Conservation (phyloP, 2,888 invertebrate genomes). For the Barypeithes pellucidus region DNA sequence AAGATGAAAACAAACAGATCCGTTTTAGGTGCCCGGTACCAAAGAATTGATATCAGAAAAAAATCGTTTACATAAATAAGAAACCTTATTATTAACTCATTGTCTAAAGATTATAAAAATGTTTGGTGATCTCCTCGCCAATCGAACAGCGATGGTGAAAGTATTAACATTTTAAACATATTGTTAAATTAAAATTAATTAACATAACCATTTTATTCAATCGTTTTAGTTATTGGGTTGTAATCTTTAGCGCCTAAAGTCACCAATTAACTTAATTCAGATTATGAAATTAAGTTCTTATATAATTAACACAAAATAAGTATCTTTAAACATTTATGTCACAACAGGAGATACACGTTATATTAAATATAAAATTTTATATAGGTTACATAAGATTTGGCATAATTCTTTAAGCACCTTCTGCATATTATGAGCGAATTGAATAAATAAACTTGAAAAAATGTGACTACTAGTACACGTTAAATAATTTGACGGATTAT, state of each 20-base stretch:
- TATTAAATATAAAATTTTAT: too few relatives aligned
- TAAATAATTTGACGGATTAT: too few relatives aligned
- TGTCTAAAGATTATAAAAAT: constrained; percentile 12
- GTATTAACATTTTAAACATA: constrained; percentile 24
- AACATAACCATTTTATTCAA: constrained; percentile 1
- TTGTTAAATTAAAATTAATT: constrained; percentile 7
- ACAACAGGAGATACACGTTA: too few relatives aligned
- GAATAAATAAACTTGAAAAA: too few relatives aligned
- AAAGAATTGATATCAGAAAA: constrained; percentile 12
- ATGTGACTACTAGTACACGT: too few relatives aligned
- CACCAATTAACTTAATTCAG: background rate
- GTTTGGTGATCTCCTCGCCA: constrained; percentile 14
- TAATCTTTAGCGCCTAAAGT: constrained; percentile 7
- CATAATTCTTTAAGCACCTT: too few relatives aligned
- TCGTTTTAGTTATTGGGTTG: background rate
- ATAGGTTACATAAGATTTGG: too few relatives aligned
- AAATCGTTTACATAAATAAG: constrained; percentile 4
- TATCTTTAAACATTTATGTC: too few relatives aligned
- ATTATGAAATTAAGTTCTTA: constrained; percentile 8
- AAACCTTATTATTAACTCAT: constrained; percentile 36
- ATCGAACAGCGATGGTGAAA: constrained; percentile 38
- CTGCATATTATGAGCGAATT: too few relatives aligned
- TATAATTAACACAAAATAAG: too few relatives aligned
- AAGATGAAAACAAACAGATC: constrained; percentile 24
- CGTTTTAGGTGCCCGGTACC: constrained; percentile 44